phyloP scores from a whole-genome alignment of 2,113 vertebrate genomes.

The Proteles cristata region DNA sequence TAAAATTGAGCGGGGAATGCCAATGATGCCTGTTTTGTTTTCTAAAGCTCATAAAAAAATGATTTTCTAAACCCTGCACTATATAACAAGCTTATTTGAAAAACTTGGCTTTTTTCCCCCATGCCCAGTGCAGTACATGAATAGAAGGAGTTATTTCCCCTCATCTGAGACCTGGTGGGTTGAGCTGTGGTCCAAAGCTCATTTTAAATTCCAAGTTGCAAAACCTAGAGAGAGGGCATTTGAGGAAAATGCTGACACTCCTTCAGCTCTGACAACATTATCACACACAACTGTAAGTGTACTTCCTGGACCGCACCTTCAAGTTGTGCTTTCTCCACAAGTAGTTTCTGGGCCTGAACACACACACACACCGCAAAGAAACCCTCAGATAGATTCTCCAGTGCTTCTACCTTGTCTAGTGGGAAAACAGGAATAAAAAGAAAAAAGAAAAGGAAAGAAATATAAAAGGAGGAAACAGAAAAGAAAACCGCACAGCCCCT shows the following conservation, averaged over 20 bases:
- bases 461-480: background rate
- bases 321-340: background rate
- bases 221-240: conserved; percentile 52
- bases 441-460: background rate
- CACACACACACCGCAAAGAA: background rate
- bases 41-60: background rate
- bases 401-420: background rate
- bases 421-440: background rate
- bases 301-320: background rate
- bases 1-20: background rate
- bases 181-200: conserved; percentile 36
- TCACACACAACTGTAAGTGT: conserved; percentile 47
- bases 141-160: background rate
- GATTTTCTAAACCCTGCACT: background rate
- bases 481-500: background rate
- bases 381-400: background rate
- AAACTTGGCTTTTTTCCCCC: background rate
- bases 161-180: background rate
- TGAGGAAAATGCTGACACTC: conserved; percentile 67
- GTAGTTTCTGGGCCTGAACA: background rate
- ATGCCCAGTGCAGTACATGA: background rate
- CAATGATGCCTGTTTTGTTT: background rate
- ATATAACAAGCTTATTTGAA: conserved; percentile 57
- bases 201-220: conserved; percentile 57
- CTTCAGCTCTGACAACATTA: conserved; percentile 52